A percentile compares a stretch with the other conserved stretches of the same genome.
These are phyloP conservation scores for Andrena minutula DNA, from an alignment of 2,888 invertebrate species.

Conservation along the genomic window DNA sequence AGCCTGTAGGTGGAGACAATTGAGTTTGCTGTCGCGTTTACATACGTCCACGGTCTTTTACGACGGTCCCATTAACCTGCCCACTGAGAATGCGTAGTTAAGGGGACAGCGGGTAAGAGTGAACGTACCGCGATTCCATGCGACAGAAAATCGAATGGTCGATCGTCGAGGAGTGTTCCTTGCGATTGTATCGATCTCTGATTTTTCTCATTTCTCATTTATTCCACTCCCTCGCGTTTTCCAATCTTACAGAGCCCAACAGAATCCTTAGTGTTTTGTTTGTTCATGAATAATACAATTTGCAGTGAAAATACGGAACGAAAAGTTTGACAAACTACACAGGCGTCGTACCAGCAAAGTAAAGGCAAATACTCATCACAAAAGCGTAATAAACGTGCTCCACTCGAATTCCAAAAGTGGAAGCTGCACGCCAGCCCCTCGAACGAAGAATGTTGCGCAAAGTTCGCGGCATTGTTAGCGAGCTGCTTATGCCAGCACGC, in stretches of 20 bases:
- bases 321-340: background rate
- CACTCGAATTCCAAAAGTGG: conserved; percentile 10
- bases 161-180: background rate
- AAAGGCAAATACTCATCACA: conserved; percentile 6
- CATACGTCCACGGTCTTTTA: conserved; percentile 46
- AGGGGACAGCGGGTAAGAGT: background rate
- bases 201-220: background rate
- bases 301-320: background rate
- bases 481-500: conserved; percentile 53
- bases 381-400: background rate
- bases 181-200: background rate
- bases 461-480: conserved; percentile 18
- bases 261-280: background rate
- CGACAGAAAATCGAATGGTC: background rate
- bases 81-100: conserved; percentile 7
- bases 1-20: conserved; percentile 65
- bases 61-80: conserved; percentile 35
- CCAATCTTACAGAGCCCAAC: too few species aligned
- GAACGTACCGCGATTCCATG: conserved; percentile 7
- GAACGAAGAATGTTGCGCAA: conserved; percentile 6
- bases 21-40: conserved; percentile 53
- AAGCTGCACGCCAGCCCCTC: background rate
- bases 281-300: background rate
- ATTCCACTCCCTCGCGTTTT: too few species aligned
- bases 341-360: background rate